Percentiles rank a stretch among this genome's conserved stretches.
These are phyloP conservation scores for Hirtodrosophila confusa DNA, from an alignment of 2,888 invertebrate genomes.

Conservation along the genomic window DNA sequence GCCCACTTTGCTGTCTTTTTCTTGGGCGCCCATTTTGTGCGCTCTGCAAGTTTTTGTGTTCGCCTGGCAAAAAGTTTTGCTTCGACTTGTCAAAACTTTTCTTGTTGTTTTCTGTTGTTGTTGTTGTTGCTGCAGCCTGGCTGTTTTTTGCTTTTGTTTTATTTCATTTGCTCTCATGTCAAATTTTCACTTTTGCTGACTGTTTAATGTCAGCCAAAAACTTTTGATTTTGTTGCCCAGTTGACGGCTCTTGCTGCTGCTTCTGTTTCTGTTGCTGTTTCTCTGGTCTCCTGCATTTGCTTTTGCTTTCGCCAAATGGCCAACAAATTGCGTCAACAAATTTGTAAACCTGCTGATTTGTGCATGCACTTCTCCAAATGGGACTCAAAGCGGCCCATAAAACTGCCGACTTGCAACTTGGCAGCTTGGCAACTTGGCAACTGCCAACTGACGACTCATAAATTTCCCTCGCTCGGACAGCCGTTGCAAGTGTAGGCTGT, in stretches of 20 bases:
- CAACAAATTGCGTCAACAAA: conserved; percentile 60
- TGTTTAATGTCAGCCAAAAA: conserved; percentile 69
- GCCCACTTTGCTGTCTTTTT: conserved; percentile 27
- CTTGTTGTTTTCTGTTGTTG: conserved; percentile 38
- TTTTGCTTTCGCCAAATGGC: conserved; percentile 31
- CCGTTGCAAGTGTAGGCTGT: conserved; percentile 29
- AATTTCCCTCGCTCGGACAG: conserved; percentile 42
- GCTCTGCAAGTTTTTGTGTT: conserved; percentile 56
- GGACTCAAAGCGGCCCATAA: conserved; percentile 54
- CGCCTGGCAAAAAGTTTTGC: conserved; percentile 62
- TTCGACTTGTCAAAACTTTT: conserved; percentile 68
- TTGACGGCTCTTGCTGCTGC: conserved; percentile 22
- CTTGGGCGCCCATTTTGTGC: conserved; percentile 63
- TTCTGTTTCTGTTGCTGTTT: conserved; percentile 6
- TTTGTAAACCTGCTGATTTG: conserved; percentile 66
- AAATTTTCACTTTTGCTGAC: conserved; percentile 78
- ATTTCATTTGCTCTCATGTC: conserved; percentile 67
- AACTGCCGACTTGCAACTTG: conserved; percentile 37
- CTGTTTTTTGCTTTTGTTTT: conserved; percentile 56
- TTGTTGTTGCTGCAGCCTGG: conserved; percentile 28
- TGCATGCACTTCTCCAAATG: conserved; percentile 47
- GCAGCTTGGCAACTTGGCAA: conserved; percentile 17
- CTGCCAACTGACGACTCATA: conserved; percentile 52
- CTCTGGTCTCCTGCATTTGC: background rate
- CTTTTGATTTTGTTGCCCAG: conserved; percentile 42